Percentiles rank a stretch among this genome's conserved stretches.
These are phyloP conservation scores for Pristiophorus japonicus DNA, from an alignment of 2,113 vertebrate species.

Conservation along the genomic window DNA sequence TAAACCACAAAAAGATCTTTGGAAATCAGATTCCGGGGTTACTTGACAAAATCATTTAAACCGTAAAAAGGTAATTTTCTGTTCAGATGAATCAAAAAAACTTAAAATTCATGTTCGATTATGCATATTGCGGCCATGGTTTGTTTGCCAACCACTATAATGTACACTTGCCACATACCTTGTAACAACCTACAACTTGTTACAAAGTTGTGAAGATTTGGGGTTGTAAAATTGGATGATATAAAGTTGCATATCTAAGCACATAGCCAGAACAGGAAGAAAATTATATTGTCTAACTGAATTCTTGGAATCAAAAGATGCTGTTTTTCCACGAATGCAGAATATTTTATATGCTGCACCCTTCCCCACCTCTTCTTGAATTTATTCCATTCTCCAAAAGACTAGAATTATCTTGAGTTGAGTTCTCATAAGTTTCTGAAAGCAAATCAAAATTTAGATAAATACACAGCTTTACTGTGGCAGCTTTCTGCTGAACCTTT, in stretches of 20 bases:
- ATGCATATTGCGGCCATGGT: not conserved
- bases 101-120: not conserved
- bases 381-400: not conserved
- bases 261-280: not conserved
- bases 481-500: not conserved
- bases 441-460: not conserved
- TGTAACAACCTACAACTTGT: not conserved
- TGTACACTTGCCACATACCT: not conserved
- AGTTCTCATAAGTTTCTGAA: not conserved
- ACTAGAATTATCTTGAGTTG: not conserved
- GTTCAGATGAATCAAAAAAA: not conserved
- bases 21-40: not conserved
- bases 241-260: not conserved
- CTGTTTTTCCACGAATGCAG: not conserved
- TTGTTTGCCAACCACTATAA: not conserved
- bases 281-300: not conserved
- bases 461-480: not conserved
- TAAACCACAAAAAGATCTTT: not conserved
- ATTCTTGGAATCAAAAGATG: not conserved
- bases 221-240: not conserved
- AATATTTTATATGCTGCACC: not conserved
- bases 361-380: not conserved
- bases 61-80: not conserved
- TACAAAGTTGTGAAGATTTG: not conserved
- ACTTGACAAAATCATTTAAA: not conserved